phyloP scores from a whole-genome alignment of 2,888 invertebrate genomes.

The Drosophila percnosoma region DNA sequence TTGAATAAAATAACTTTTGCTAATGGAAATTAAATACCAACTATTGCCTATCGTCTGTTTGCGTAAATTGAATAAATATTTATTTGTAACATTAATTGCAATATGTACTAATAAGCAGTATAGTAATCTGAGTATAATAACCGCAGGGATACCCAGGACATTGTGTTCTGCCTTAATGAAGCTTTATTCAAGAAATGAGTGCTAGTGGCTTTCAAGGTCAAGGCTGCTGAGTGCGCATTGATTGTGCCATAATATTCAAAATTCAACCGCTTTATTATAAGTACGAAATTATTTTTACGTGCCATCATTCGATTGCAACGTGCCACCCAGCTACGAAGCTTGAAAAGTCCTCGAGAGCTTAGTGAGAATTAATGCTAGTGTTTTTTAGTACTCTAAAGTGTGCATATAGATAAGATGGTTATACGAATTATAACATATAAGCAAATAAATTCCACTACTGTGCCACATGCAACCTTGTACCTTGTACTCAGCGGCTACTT shows the following conservation, averaged over 20 bases:
- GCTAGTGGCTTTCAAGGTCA: constrained; percentile 29
- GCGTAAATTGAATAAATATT: neutral
- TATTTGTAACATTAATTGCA: neutral
- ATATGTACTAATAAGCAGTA: neutral
- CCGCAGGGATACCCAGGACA: neutral
- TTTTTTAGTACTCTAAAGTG: constrained; percentile 19
- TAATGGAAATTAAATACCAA: neutral
- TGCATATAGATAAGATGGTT: constrained; percentile 22
- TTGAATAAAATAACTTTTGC: neutral
- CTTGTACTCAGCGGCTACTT: constrained; percentile 21
- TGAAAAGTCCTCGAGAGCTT: constrained; percentile 10
- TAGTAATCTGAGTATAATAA: neutral
- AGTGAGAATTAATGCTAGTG: constrained; percentile 27
- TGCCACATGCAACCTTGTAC: constrained; percentile 7
- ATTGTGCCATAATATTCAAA: constrained; percentile 29
- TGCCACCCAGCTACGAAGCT: constrained; percentile 10
- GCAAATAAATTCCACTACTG: constrained; percentile 42
- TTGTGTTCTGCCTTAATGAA: neutral
- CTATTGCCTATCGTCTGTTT: neutral
- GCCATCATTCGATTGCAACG: constrained; percentile 37
- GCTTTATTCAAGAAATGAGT: neutral
- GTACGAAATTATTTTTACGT: constrained; percentile 54
- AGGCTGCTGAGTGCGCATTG: constrained; percentile 24
- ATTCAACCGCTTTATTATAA: constrained; percentile 28
- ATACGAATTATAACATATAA: constrained; percentile 51